Conservation (phyloP, 2,797 vertebrate species). For the Paguma larvata region DNA sequence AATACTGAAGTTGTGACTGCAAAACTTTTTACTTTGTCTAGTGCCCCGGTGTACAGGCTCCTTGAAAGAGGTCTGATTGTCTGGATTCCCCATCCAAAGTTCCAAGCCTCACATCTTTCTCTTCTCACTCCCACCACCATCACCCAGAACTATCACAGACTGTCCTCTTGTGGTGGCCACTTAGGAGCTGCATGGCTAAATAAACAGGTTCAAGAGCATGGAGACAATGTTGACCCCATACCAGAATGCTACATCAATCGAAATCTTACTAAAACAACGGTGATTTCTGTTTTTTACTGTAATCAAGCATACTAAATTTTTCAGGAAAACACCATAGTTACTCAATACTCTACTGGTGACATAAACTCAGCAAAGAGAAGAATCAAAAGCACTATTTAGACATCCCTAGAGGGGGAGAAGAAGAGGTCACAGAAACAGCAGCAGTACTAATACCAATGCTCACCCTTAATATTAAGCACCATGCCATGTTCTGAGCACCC, state of each 20-base stretch:
- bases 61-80: background rate
- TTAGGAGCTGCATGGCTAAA: background rate
- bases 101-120: background rate
- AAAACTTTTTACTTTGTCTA: background rate
- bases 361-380: background rate
- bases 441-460: background rate
- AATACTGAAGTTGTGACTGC: background rate
- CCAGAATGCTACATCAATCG: background rate
- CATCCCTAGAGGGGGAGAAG: background rate
- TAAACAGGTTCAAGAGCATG: background rate
- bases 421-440: background rate
- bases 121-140: background rate
- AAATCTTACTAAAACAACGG: background rate
- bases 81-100: background rate
- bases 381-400: background rate
- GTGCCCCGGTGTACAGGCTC: background rate
- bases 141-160: background rate
- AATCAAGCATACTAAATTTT: background rate
- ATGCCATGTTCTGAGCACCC: background rate
- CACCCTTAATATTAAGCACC: background rate
- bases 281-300: conserved; percentile 1
- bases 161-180: background rate
- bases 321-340: background rate
- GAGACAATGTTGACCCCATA: background rate
- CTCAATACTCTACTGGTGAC: background rate